Evolutionary conservation across 2,888 invertebrate genomes (phyloP).

Genomic region (Craniophora ligustri): DNA sequence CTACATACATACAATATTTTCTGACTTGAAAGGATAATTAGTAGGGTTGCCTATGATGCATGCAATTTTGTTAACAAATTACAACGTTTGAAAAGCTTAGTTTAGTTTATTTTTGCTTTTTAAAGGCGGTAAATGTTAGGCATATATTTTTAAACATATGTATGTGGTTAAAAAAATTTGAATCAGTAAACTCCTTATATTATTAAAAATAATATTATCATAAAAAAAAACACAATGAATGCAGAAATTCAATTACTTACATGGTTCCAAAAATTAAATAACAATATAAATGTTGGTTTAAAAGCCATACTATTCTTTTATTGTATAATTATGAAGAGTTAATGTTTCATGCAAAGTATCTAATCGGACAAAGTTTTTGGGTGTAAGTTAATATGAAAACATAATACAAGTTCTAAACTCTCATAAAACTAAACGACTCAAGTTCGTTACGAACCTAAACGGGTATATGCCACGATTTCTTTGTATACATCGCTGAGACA

Average conservation of each 20-base stretch:
- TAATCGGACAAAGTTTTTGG: slow-evolving; percentile 17
- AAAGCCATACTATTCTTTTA: background rate
- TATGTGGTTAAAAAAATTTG: no score
- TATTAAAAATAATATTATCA: no score
- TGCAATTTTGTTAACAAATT: slow-evolving; percentile 7
- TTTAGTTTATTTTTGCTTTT: no score
- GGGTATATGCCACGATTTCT: slow-evolving; percentile 19
- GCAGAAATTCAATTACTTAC: no score
- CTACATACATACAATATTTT: slow-evolving; percentile 30
- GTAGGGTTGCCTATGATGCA: slow-evolving; percentile 2
- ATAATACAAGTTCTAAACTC: slow-evolving; percentile 27
- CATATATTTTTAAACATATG: no score
- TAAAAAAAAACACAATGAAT: no score
- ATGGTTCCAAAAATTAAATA: no score
- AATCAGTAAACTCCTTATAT: no score
- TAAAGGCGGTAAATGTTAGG: no score
- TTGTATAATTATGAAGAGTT: background rate
- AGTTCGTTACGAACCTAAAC: slow-evolving; percentile 23
- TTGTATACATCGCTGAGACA: slow-evolving; percentile 18
- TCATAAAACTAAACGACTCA: slow-evolving; percentile 38
- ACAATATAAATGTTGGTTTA: background rate
- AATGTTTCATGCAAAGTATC: slow-evolving; percentile 5
- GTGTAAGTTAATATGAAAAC: slow-evolving; percentile 14
- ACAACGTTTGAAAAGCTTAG: no score
- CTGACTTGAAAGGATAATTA: slow-evolving; percentile 2